Evolutionary conservation across 2,797 vertebrate species (phyloP).

Genomic region (Carcharodon carcharias): DNA sequence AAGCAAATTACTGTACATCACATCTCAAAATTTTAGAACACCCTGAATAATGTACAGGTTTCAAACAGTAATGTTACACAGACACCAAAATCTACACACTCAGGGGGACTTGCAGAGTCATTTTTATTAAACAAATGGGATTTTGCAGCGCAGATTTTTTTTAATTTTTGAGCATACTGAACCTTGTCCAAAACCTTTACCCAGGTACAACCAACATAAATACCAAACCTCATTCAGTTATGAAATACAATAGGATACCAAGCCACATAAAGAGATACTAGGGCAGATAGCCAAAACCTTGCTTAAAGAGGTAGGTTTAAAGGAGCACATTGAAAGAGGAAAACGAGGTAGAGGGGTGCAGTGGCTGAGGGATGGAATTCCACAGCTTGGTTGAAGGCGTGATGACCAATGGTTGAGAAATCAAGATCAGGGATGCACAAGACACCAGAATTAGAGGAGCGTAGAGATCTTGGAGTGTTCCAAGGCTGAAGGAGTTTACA

Average conservation of each 20-base stretch:
- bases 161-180: neutral
- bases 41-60: neutral
- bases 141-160: neutral
- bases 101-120: neutral
- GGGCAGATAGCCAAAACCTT: neutral
- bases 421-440: neutral
- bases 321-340: neutral
- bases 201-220: neutral
- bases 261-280: neutral
- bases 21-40: neutral
- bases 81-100: neutral
- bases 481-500: neutral
- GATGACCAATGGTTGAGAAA: neutral
- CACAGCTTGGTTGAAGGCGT: neutral
- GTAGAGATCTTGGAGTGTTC: neutral
- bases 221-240: too few relatives aligned
- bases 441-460: neutral
- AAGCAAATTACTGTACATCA: neutral
- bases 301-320: neutral
- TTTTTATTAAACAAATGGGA: neutral
- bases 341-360: neutral
- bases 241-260: neutral
- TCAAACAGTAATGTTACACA: neutral
- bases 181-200: neutral
- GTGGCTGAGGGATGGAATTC: neutral